phyloP scores from a whole-genome alignment of 2,113 vertebrate genomes.

The Oryctolagus cuniculus region DNA sequence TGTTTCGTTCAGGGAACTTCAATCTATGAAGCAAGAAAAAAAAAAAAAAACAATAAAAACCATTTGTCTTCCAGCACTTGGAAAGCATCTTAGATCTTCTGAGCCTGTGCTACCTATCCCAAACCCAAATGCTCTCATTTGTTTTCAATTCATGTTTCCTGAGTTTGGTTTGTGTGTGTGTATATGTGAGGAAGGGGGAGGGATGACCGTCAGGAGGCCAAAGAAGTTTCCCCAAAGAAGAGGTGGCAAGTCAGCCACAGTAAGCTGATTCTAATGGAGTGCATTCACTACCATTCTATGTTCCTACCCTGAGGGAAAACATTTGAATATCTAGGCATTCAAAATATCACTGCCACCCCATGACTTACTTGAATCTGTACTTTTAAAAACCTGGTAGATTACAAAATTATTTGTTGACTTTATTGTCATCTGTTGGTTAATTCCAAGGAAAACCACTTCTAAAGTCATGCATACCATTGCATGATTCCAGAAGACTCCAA shows the following conservation, averaged over 20 bases:
- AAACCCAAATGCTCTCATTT: not conserved
- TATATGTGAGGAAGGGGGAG: accelerated
- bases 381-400: slow-evolving; percentile 58
- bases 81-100: slow-evolving; percentile 36
- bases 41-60: not conserved
- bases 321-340: slow-evolving; percentile 29
- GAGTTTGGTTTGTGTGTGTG: not conserved
- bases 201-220: not conserved
- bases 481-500: not conserved
- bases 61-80: not conserved
- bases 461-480: slow-evolving; percentile 28
- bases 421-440: slow-evolving; percentile 54
- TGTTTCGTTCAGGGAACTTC: slow-evolving; percentile 3
- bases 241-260: not conserved
- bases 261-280: slow-evolving; percentile 25
- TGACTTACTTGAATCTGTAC: slow-evolving; percentile 52
- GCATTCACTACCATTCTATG: not conserved
- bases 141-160: not conserved
- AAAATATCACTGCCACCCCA: slow-evolving; percentile 36
- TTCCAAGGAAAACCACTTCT: slow-evolving; percentile 54
- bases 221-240: not conserved
- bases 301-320: slow-evolving; percentile 28
- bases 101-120: not conserved
- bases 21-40: slow-evolving; percentile 26
- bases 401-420: slow-evolving; percentile 54